Conservation (phyloP, 1,140 invertebrate species). For the Limonius californicus region DNA sequence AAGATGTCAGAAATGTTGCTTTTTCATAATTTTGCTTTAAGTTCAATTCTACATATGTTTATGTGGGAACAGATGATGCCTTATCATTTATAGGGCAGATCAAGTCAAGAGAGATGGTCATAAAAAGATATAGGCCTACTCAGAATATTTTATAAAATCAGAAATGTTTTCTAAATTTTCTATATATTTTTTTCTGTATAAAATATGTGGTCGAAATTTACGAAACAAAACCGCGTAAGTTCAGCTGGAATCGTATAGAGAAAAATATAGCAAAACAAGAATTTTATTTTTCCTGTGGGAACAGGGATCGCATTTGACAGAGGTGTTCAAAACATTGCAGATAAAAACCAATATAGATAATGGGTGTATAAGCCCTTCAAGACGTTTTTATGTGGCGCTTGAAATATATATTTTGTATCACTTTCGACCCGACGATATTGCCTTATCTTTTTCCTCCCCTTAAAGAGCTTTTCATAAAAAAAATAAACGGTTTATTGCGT, state of each 20-base stretch:
- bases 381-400: slow-evolving; percentile 5
- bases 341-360: slow-evolving; percentile 12
- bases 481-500: too few relatives aligned
- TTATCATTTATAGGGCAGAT: too few relatives aligned
- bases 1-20: too few relatives aligned
- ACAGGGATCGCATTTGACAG: not conserved
- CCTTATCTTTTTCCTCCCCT: not conserved
- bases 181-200: too few relatives aligned
- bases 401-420: slow-evolving; percentile 7
- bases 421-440: not conserved
- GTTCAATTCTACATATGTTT: too few relatives aligned
- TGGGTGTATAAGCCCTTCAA: not conserved
- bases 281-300: not conserved
- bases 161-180: too few relatives aligned
- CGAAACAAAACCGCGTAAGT: too few relatives aligned
- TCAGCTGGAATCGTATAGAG: not conserved
- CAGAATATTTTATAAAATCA: not conserved
- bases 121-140: too few relatives aligned
- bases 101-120: too few relatives aligned
- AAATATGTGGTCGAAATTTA: too few relatives aligned
- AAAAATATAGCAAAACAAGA: not conserved
- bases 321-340: slow-evolving; percentile 3
- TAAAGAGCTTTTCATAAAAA: not conserved
- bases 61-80: not conserved
- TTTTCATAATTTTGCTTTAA: too few relatives aligned